A percentile compares a stretch with the other conserved stretches of the same genome.
Conservation (phyloP, 2,113 vertebrate genomes). For the Antechinus flavipes region DNA sequence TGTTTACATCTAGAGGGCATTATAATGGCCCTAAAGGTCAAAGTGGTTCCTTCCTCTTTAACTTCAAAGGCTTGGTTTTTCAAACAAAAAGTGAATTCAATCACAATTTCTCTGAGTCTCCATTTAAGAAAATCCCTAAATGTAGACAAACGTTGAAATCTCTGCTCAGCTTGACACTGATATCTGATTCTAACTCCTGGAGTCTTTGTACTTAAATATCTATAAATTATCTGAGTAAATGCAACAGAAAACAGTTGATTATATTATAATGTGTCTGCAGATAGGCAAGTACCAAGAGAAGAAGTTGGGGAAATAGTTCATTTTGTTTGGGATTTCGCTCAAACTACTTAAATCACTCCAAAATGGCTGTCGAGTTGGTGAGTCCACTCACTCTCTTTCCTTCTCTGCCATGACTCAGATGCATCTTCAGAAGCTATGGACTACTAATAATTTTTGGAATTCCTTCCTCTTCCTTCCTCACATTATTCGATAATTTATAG, state of each 20-base stretch:
- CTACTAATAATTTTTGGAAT: background rate
- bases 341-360: background rate
- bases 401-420: background rate
- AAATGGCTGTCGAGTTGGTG: background rate
- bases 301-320: background rate
- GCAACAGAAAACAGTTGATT: background rate
- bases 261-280: background rate
- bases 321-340: background rate
- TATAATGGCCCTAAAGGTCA: background rate
- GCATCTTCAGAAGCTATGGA: background rate
- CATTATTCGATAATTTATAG: background rate
- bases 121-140: background rate
- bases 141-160: background rate
- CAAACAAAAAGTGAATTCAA: background rate
- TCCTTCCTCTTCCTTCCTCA: background rate
- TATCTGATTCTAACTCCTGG: background rate
- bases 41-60: background rate
- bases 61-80: background rate
- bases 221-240: background rate
- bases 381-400: background rate
- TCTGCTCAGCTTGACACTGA: background rate
- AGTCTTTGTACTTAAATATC: background rate
- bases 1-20: background rate
- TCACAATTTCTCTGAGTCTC: background rate
- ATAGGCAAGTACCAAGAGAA: background rate